These are phyloP conservation scores for Tokudaia tokunoshimensis DNA, from an alignment of 2,797 vertebrate genomes.

Conservation along the genomic window DNA sequence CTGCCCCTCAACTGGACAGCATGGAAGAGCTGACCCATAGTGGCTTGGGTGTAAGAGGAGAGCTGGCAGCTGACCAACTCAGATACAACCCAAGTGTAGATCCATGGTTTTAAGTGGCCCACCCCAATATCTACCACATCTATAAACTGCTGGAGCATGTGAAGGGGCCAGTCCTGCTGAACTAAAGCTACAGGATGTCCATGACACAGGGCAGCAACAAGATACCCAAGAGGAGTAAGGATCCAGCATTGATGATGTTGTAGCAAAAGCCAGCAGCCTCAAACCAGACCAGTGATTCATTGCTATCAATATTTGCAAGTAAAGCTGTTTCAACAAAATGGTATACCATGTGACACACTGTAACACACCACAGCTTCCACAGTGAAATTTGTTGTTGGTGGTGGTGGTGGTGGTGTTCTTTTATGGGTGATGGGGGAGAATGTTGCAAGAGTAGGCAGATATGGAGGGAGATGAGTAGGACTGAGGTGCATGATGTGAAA, in stretches of 20 bases:
- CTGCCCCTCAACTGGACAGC: neutral
- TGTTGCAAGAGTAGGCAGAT: neutral
- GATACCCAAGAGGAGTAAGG: neutral
- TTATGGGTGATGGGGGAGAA: neutral
- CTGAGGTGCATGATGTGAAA: neutral
- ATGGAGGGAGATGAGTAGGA: neutral
- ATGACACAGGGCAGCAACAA: neutral
- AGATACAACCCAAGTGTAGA: neutral
- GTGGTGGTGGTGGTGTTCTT: neutral
- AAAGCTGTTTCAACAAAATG: neutral
- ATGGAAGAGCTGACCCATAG: neutral
- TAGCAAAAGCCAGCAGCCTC: neutral
- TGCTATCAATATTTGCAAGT: neutral
- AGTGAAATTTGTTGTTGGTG: neutral
- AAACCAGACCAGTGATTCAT: neutral
- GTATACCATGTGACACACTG: neutral
- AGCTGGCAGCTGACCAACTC: neutral
- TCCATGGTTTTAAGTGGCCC: neutral
- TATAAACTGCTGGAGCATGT: neutral
- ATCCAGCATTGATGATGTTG: neutral
- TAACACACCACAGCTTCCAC: neutral
- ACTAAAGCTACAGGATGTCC: neutral
- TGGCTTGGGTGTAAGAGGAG: neutral
- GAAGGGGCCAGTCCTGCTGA: neutral
- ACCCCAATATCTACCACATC: neutral